Conservation (phyloP, 2,888 invertebrate species). For the Aplocera efformata region DNA sequence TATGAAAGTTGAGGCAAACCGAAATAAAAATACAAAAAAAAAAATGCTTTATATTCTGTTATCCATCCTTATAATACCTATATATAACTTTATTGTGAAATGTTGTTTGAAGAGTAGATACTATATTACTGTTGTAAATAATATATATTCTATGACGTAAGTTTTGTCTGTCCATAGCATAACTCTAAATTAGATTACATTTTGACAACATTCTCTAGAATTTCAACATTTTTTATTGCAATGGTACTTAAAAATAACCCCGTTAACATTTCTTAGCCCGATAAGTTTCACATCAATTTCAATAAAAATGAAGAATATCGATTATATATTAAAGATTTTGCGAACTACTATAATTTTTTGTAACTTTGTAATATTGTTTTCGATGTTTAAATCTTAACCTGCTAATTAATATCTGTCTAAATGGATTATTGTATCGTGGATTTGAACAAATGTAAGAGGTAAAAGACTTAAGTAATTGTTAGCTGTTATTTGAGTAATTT, state of each 20-base stretch:
- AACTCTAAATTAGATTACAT: conserved; percentile 31
- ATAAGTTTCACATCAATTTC: no score
- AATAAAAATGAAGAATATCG: no score
- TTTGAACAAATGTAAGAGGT: conserved; percentile 27
- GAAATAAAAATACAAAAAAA: conserved; percentile 20
- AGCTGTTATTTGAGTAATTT: conserved; percentile 20
- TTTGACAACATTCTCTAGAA: not conserved
- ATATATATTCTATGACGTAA: conserved; percentile 51
- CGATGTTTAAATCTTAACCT: conserved; percentile 18
- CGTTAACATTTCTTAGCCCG: no score
- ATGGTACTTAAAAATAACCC: no score
- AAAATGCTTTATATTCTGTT: conserved; percentile 16
- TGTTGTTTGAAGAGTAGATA: conserved; percentile 33
- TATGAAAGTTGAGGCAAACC: conserved; percentile 42
- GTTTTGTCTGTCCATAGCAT: conserved; percentile 58
- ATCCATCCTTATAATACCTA: conserved; percentile 7
- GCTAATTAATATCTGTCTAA: conserved; percentile 21
- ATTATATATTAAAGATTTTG: no score
- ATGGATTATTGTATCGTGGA: conserved; percentile 19
- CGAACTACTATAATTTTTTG: no score
- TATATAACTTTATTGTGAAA: conserved; percentile 17
- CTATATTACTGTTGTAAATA: conserved; percentile 56
- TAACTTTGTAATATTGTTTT: no score
- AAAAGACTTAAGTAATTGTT: conserved; percentile 31
- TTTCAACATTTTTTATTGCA: no score